These are phyloP conservation scores for Bradypodion ventrale DNA, from an alignment of 2,797 vertebrate species.

Conservation along the genomic window DNA sequence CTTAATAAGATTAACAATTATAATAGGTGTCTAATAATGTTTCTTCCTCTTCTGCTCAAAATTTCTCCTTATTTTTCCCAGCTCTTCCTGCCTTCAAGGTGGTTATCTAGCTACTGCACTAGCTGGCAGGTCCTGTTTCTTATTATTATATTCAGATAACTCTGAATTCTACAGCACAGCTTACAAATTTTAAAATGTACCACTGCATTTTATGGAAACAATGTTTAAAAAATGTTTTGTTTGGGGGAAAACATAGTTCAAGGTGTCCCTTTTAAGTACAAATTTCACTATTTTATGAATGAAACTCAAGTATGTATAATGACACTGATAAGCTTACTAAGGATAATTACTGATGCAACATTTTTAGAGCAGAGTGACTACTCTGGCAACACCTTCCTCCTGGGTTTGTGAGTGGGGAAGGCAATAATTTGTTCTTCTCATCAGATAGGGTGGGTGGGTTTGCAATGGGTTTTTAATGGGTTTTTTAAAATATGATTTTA, in stretches of 20 bases:
- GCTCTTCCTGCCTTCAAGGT: no score
- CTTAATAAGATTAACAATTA: no score
- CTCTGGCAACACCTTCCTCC: not conserved
- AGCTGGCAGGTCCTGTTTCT: constrained; percentile 36
- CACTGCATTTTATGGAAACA: constrained; percentile 29
- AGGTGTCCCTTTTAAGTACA: not conserved
- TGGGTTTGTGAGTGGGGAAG: no score
- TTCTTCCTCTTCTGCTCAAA: no score
- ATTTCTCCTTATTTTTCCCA: no score
- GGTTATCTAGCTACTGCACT: no score
- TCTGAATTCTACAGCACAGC: constrained; percentile 41
- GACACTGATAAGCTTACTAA: not conserved
- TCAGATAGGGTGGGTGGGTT: no score
- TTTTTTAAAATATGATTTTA: no score
- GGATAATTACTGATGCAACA: not conserved
- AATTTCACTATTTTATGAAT: not conserved
- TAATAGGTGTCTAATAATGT: no score
- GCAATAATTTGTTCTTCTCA: no score
- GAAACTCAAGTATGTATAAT: not conserved
- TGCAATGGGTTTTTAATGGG: no score
- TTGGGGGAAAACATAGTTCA: not conserved
- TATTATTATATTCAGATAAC: constrained; percentile 49
- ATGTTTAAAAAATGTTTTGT: no score
- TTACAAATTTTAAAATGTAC: constrained; percentile 6
- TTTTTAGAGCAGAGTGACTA: not conserved